A percentile compares a stretch with the other conserved stretches of the same genome.
These are phyloP conservation scores for Brachionus rotundiformis DNA, from an alignment of 1,140 invertebrate genomes.

Conservation along the genomic window DNA sequence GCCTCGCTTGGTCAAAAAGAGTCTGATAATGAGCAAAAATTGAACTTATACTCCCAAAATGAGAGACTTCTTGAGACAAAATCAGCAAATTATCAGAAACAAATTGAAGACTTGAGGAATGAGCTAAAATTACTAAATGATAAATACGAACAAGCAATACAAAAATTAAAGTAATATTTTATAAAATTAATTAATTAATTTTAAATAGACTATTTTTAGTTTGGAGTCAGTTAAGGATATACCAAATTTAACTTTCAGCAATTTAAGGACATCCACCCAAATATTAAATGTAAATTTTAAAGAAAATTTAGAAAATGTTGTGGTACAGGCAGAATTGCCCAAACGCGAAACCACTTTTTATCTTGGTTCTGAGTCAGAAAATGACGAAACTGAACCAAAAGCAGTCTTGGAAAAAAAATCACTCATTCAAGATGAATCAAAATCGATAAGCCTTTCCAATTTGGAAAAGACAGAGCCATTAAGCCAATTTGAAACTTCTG, in stretches of 20 bases:
- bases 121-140: neutral
- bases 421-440: neutral
- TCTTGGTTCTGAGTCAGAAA: neutral
- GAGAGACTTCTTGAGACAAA: neutral
- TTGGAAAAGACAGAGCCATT: neutral
- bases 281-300: slow-evolving; percentile 14
- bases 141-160: neutral
- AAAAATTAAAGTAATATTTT: neutral
- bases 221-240: neutral
- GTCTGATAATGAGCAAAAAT: neutral
- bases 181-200: neutral
- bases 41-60: neutral
- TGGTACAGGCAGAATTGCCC: neutral
- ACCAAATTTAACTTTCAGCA: neutral
- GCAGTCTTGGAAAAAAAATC: neutral
- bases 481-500: neutral
- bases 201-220: neutral
- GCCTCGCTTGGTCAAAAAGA: neutral
- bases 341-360: neutral
- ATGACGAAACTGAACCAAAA: neutral
- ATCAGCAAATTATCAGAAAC: neutral
- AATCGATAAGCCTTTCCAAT: neutral
- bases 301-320: neutral
- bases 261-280: slow-evolving; percentile 2
- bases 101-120: slow-evolving; percentile 8